Evolutionary conservation across 2,113 vertebrate genomes (phyloP), one percentile per base, ranked within the genome.

Genomic region (Vidua chalybeata): DNA sequence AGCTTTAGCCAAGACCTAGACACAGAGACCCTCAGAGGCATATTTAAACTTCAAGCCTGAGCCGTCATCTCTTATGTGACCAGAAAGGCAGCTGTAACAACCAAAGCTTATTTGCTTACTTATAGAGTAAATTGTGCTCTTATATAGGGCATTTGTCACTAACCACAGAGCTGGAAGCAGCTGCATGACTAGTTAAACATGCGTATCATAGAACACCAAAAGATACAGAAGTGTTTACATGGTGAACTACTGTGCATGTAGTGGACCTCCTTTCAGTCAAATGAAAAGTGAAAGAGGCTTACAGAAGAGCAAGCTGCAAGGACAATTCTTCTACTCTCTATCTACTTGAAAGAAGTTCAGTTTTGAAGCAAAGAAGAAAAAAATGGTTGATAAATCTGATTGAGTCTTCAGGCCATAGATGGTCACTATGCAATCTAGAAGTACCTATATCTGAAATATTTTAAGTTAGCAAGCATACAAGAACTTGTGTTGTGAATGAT

Each of bases 261-360:
- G 63, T 2, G 7, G 26, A 61, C 14, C 7, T 28, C 21, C 17
- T 88, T 71, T 64, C 31, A 79, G 72, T 30, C 35, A 85, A 69
- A 74, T 45, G 10, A 51, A 46, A 35, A 59, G 5, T 22, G 15
- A 54, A 67, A 81, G 30, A 27, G 11, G 5, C 43, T 39, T n/a
- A 71, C 0, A 3, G 67, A 71, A 75, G 17, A 78, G 82, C 0
- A 0, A 64, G 14, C 8, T 39, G 8, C 23, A 46, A 56, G 27
- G 52, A 39, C 7, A 79, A 45, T n/a, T 76, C 0, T 2, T 63
- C 82, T 14, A 11, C 4, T 69, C 11, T 7, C 13, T 23, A 5
- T 6, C 9, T 64, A 19, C 41, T 64, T 48, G 4, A 76, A 79
- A 85, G 5, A 27, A 30, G 8, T 39, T 63, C 20, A 27, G 3